Evolutionary conservation across 1,140 invertebrate species (phyloP).

Genomic region (Aphelenchoides fujianensis): DNA sequence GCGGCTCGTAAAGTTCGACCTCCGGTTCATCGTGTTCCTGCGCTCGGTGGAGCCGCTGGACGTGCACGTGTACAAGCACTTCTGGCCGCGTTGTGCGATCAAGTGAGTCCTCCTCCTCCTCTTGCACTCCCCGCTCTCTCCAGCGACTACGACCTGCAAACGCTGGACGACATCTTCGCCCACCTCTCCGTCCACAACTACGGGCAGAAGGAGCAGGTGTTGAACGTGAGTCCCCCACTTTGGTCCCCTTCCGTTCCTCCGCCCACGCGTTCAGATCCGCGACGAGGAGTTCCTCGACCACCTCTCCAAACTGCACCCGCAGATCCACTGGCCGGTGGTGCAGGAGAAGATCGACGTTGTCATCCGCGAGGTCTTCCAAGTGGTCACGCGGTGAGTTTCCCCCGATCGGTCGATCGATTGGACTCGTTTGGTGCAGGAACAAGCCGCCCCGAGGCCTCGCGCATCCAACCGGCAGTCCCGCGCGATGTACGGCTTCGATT

Average conservation of each 20-base stretch:
- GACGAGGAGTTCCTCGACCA: slow-evolving; percentile 76
- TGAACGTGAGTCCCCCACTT: slow-evolving; percentile 65
- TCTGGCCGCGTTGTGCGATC: slow-evolving; percentile 84
- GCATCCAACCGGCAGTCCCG: slow-evolving; percentile 75
- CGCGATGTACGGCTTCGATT: slow-evolving; percentile 81
- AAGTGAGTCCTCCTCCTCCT: slow-evolving; percentile 65
- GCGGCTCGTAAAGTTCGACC: slow-evolving; percentile 79
- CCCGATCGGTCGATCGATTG: too few relatives aligned
- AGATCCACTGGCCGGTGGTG: slow-evolving; percentile 64
- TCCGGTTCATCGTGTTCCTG: slow-evolving; percentile 79
- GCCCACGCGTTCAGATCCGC: slow-evolving; percentile 69
- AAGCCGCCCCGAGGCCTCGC: slow-evolving; percentile 74
- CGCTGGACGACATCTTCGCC: slow-evolving; percentile 81
- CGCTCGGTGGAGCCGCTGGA: slow-evolving; percentile 74
- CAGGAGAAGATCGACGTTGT: slow-evolving; percentile 72
- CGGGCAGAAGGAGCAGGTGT: slow-evolving; percentile 58
- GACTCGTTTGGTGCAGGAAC: too few relatives aligned
- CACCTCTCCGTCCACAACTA: slow-evolving; percentile 95
- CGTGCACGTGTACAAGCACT: slow-evolving; percentile 76
- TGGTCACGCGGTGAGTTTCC: slow-evolving; percentile 69
- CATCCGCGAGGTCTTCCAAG: slow-evolving; percentile 74
- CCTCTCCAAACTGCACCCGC: slow-evolving; percentile 72
- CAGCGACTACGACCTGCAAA: slow-evolving; percentile 71
- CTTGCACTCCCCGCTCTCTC: slow-evolving; percentile 9
- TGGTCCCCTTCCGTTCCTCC: too few relatives aligned